Evolutionary conservation across 1,140 invertebrate species (phyloP).

Genomic region (Dreissena polymorpha): DNA sequence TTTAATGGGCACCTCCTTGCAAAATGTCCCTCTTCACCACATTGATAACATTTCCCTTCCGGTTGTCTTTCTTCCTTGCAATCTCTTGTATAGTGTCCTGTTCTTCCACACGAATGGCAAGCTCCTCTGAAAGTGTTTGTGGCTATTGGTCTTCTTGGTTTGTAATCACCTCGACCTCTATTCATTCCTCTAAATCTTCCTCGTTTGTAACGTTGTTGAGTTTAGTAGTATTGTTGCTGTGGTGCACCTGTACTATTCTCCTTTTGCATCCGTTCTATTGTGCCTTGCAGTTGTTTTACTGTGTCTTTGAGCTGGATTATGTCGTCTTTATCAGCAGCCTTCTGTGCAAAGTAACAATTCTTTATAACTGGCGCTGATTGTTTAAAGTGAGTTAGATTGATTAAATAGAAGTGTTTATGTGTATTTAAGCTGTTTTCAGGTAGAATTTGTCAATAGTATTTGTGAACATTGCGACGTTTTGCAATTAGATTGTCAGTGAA

Average conservation of each 20-base stretch:
- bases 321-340: not conserved
- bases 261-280: not conserved
- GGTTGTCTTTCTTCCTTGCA: no score
- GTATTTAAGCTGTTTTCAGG: not conserved
- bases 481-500: not conserved
- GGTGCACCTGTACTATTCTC: not conserved
- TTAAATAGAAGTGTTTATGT: no score
- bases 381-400: no score
- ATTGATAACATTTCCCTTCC: slow-evolving; percentile 5
- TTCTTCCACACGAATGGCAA: not conserved
- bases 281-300: not conserved
- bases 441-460: not conserved
- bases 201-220: not conserved
- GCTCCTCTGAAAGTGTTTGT: not conserved
- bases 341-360: slow-evolving; percentile 1
- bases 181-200: not conserved
- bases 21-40: not conserved
- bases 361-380: not conserved
- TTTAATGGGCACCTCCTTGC: not conserved
- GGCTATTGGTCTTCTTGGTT: not conserved
- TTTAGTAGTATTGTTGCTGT: not conserved
- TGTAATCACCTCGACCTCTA: not conserved
- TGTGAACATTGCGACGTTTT: not conserved
- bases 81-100: no score
- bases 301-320: not conserved